Base-by-base conservation (phyloP, 2,797 vertebrate species). In the Eurystomus glaucurus region DNA sequence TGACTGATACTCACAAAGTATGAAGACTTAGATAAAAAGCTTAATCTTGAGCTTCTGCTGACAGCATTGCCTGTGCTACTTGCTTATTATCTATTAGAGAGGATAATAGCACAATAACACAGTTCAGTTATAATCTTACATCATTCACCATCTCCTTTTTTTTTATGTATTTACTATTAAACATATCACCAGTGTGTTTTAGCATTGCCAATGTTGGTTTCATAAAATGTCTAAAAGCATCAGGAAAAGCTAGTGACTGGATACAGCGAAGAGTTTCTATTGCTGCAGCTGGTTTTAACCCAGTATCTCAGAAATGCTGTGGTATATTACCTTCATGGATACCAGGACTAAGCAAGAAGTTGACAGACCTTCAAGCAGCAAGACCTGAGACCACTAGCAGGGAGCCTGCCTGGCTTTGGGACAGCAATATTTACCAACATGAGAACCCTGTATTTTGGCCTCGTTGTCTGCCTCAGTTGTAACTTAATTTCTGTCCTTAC, bases 1-100 rank as follows among this genome's bases (percentile, higher is more conserved):
- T 91, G 92, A 76, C 81, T 93, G 95, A 87, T 85, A 68, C 1
- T 88, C 92, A 84, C 86, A 52, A 88, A 88, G 52, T 51, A 62
- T 10, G 31, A 48, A 71, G 88, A 82, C 14, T 26, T 11, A n/a
- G 90, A 88, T n/a, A 85, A 87, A 46, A 89, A 91, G 75, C 60
- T 64, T 76, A 22, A 78, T 91, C 77, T 51, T 39, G 43, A 90
- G 85, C 48, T 79, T 72, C 58, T 94, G 90, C 75, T 81, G 70
- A 68, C 89, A 76, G 46, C 10, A 33, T 45, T 87, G 71, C 87
- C 87, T 39, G 7, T 28, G 7, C 68, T 21, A 19, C 55, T 75
- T 58, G 35, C 84, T 89, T 82, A 87, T 89, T 82, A 87, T 58
- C 78, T 79, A 25, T 37, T 77, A 52, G 51, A 79, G 61, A 87